Evolutionary conservation across 2,113 vertebrate genomes (phyloP), one percentile per base, ranked within the genome.

Genomic region (Pampusana beccarii): DNA sequence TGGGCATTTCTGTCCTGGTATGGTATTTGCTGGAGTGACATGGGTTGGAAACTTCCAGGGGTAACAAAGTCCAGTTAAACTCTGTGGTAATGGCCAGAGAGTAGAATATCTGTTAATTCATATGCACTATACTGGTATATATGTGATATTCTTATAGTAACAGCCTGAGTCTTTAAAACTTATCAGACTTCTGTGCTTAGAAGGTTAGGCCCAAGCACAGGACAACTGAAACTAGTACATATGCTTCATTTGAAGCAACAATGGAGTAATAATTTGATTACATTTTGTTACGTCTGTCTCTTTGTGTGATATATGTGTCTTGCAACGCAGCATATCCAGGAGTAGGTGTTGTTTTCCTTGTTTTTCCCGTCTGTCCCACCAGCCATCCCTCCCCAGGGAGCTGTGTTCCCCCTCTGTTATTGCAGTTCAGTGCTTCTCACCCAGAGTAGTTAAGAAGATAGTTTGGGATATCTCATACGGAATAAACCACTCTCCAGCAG

Each of bases 21-120:
- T 82, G 65, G 40, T 83, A 81, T 94, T 97, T 97, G 91, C 15
- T 64, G 79, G 92, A 88, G 86, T 73, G 29, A 29, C 33, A 16
- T 13, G 40, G 14, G 40, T 29, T 70, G 64, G 58, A 75, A 72
- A 23, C 21, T 86, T 91, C 25, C 24, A 67, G 34, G 48, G 56
- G 20, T 62, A 74, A 15, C 16, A 14, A 38, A 40, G 31, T 58
- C 61, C 57, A 67, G 46, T 53, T 69, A 54, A 33, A 33, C 33
- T 48, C 60, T 40, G 24, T 48, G 72, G 6, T 48, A 65, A n/a
- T 0, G 0, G 31, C 75, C 50, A 80, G 40, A 23, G 40, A 57
- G 33, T 24, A 56, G 57, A 44, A 10, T 82, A 53, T 29, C 25
- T 56, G 28, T 86, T 54, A 75, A 54, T 33, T 83, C 17, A 21